Percentiles rank a stretch among this genome's conserved stretches.
Conservation (phyloP, 2,797 vertebrate species). For the Spea hammondii region DNA sequence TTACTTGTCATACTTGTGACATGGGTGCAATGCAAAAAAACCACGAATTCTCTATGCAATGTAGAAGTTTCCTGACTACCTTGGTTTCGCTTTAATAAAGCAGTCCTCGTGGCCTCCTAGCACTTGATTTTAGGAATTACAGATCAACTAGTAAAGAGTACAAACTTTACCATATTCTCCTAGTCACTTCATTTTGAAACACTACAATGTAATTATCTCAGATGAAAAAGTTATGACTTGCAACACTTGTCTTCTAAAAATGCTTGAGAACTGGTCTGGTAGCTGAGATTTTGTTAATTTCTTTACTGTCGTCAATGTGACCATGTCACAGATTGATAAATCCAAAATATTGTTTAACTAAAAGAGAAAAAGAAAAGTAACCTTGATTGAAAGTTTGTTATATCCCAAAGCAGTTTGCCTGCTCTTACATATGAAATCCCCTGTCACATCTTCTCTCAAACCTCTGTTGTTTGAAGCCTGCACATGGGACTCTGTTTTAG, state of each 20-base stretch:
- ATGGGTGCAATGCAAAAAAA: too few species aligned
- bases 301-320: neutral
- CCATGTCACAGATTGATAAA: neutral
- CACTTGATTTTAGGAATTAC: too few species aligned
- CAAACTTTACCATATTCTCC: too few species aligned
- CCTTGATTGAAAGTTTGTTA: conserved; percentile 4
- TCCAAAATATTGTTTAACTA: neutral
- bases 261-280: neutral
- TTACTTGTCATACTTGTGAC: too few species aligned
- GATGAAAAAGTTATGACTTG: neutral
- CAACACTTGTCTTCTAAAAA: neutral
- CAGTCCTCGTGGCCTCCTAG: too few species aligned
- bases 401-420: conserved; percentile 11
- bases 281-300: neutral
- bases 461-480: conserved; percentile 28
- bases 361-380: conserved; percentile 5
- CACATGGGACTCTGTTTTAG: conserved; percentile 24
- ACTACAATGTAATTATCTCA: too few species aligned
- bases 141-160: too few species aligned
- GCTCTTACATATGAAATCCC: conserved; percentile 17
- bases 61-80: too few species aligned
- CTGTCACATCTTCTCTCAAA: conserved; percentile 10
- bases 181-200: too few species aligned
- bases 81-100: too few species aligned
- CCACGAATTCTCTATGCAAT: too few species aligned